These are phyloP conservation scores for Elachura formosa DNA, from an alignment of 2,113 vertebrate genomes.

Conservation along the genomic window DNA sequence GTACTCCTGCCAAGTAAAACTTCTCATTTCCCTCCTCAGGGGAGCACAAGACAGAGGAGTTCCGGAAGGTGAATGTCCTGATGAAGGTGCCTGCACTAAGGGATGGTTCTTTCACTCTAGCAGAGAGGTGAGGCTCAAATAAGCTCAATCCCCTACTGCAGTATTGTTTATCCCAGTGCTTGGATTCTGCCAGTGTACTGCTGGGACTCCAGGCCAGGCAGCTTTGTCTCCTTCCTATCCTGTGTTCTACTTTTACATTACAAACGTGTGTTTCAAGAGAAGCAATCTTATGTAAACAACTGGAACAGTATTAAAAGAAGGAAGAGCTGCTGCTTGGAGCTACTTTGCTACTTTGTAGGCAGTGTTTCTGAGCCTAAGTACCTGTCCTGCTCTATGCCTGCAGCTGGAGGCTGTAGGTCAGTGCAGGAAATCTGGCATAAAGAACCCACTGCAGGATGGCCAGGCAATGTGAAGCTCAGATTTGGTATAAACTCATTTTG, in stretches of 20 bases:
- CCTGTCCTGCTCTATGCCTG: neutral
- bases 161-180: neutral
- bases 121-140: slow-evolving; percentile 79
- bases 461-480: neutral
- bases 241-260: neutral
- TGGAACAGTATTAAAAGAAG: neutral
- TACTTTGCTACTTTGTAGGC: neutral
- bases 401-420: neutral
- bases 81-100: slow-evolving; percentile 80
- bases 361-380: neutral
- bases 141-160: neutral
- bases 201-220: neutral
- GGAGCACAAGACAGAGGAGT: slow-evolving; percentile 76
- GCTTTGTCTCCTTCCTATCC: neutral
- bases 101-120: slow-evolving; percentile 82
- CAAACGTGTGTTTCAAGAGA: neutral
- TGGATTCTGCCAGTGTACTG: neutral
- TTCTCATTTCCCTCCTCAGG: slow-evolving; percentile 60
- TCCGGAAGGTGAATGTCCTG: slow-evolving; percentile 72
- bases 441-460: neutral
- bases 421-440: neutral
- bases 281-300: neutral
- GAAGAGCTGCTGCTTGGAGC: neutral
- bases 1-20: neutral
- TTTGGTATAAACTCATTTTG: neutral